Percentiles rank a stretch among this genome's conserved stretches.
Conservation (phyloP, 35 echinoderm and acorn worm species). For the Amphiura filiformis region DNA sequence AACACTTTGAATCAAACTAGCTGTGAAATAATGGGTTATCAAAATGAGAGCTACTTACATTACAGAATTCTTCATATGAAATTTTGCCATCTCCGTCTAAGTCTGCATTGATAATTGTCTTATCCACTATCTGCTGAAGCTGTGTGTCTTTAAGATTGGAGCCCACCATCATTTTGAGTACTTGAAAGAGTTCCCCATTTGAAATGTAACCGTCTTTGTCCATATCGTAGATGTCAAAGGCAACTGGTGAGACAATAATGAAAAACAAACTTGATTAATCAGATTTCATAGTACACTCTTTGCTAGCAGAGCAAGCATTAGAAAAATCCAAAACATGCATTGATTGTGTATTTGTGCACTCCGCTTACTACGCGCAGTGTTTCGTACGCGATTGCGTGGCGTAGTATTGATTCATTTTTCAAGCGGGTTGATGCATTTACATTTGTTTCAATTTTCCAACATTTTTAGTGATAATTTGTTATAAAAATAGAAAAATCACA, state of each 20-base stretch:
- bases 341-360: too few species aligned
- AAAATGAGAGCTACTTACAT: slow-evolving; percentile 47
- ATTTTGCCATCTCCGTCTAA: slow-evolving; percentile 93
- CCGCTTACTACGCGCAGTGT: too few species aligned
- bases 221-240: slow-evolving; percentile 99
- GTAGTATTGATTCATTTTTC: too few species aligned
- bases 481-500: too few species aligned
- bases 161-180: slow-evolving; percentile 99
- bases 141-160: slow-evolving; percentile 97
- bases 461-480: too few species aligned
- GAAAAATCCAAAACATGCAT: too few species aligned
- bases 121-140: slow-evolving; percentile 99
- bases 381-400: too few species aligned
- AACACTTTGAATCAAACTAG: too few species aligned
- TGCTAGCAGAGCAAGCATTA: too few species aligned
- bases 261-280: not conserved
- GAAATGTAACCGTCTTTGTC: slow-evolving; percentile 97
- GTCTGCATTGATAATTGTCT: slow-evolving; percentile 98
- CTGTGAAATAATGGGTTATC: not conserved
- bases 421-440: too few species aligned
- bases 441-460: too few species aligned
- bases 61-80: slow-evolving; percentile 97
- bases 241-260: slow-evolving; percentile 45
- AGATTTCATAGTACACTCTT: too few species aligned
- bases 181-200: slow-evolving; percentile 96